These are phyloP conservation scores for Hozukius guyotensis DNA, from an alignment of 2,797 vertebrate genomes.

Conservation along the genomic window DNA sequence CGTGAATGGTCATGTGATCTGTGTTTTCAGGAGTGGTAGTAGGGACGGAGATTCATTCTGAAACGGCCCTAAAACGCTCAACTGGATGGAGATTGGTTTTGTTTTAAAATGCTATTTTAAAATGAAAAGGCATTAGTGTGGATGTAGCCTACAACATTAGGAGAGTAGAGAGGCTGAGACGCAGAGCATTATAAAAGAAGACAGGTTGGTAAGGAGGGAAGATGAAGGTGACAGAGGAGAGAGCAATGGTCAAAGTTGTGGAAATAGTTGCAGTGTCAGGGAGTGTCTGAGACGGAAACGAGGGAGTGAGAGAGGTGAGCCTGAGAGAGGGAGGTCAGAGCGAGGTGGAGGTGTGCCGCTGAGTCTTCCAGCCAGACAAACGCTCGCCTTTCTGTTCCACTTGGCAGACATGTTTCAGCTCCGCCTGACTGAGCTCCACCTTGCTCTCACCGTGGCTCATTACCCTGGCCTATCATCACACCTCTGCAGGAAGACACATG, in stretches of 20 bases:
- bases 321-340: slow-evolving; percentile 25
- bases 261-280: slow-evolving; percentile 30
- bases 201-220: slow-evolving; percentile 33
- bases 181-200: slow-evolving; percentile 6
- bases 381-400: slow-evolving; percentile 63
- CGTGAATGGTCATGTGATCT: too few relatives aligned
- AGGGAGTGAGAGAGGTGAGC: slow-evolving; percentile 22
- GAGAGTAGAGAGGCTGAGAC: slow-evolving; percentile 13
- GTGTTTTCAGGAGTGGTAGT: too few relatives aligned
- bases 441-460: slow-evolving; percentile 70
- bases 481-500: slow-evolving; percentile 55
- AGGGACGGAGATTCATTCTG: too few relatives aligned
- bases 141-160: neutral
- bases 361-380: slow-evolving; percentile 57
- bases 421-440: slow-evolving; percentile 71
- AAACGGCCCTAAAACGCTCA: too few relatives aligned
- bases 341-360: slow-evolving; percentile 16
- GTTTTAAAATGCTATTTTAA: too few relatives aligned
- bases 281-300: slow-evolving; percentile 22
- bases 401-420: slow-evolving; percentile 66
- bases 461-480: slow-evolving; percentile 71
- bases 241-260: slow-evolving; percentile 39
- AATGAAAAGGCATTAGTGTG: too few relatives aligned
- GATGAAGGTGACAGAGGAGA: slow-evolving; percentile 46
- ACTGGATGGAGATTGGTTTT: too few relatives aligned